phyloP scores from a whole-genome alignment of 2,797 vertebrate species.

The Galagoides demidoff region DNA sequence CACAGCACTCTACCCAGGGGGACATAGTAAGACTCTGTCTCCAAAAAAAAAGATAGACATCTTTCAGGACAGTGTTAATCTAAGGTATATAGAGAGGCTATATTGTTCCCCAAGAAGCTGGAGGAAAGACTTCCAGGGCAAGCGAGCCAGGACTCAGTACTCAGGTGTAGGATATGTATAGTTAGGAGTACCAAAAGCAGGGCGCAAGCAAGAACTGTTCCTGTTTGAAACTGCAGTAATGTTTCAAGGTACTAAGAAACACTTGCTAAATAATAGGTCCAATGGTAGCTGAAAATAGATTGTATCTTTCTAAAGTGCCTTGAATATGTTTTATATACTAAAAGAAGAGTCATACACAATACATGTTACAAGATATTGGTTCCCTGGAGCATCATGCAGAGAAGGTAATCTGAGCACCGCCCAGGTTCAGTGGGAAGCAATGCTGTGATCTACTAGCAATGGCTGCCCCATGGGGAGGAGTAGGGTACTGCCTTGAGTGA shows the following conservation, averaged over 20 bases:
- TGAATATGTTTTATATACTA: not conserved
- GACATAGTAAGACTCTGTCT: no score
- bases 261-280: conserved; percentile 34
- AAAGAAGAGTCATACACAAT: not conserved
- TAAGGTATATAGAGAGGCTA: not conserved
- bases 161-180: not conserved
- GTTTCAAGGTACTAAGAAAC: conserved; percentile 39
- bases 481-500: not conserved
- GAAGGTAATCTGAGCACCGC: not conserved
- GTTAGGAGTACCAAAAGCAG: not conserved
- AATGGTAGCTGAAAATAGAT: not conserved
- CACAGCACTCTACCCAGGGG: no score
- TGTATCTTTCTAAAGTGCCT: conserved; percentile 18
- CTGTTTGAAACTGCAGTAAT: not conserved
- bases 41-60: no score
- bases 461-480: not conserved
- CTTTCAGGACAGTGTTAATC: not conserved
- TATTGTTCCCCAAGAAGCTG: not conserved
- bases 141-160: not conserved
- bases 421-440: not conserved
- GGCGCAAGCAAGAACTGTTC: not conserved
- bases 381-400: not conserved
- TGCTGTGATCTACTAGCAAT: not conserved
- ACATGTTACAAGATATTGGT: not conserved
- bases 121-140: not conserved